phyloP scores from a whole-genome alignment of 2,113 vertebrate species.

The Natator depressus region DNA sequence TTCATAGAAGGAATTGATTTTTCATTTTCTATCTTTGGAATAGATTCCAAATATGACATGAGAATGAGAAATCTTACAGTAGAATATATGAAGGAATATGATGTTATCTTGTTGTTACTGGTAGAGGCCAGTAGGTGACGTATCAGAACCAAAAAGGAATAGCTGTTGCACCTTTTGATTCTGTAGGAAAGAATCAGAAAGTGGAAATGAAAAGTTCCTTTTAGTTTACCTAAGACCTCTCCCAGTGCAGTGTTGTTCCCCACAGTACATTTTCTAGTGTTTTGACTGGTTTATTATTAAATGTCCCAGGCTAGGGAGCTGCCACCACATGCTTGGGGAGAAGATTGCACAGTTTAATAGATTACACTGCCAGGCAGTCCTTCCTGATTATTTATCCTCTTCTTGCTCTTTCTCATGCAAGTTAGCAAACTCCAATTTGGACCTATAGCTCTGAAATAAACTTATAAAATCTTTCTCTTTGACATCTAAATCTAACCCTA shows the following conservation, averaged over 20 bases:
- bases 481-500: neutral
- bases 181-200: neutral
- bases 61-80: neutral
- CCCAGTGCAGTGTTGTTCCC: accelerated
- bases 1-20: neutral
- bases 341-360: too few relatives aligned
- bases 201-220: neutral
- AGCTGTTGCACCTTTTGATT: accelerated
- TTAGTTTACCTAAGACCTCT: neutral
- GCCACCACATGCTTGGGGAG: too few relatives aligned
- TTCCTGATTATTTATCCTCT: neutral
- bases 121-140: neutral
- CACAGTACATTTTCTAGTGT: accelerated
- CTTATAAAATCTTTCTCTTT: neutral
- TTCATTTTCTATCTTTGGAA: neutral
- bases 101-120: accelerated
- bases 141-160: neutral
- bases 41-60: neutral
- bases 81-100: neutral
- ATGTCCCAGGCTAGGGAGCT: neutral
- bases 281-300: neutral
- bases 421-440: neutral
- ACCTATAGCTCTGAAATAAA: neutral
- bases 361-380: neutral
- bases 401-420: neutral